These are phyloP conservation scores for Chiroxiphia lanceolata DNA, from an alignment of 2,797 vertebrate species.

Conservation along the genomic window DNA sequence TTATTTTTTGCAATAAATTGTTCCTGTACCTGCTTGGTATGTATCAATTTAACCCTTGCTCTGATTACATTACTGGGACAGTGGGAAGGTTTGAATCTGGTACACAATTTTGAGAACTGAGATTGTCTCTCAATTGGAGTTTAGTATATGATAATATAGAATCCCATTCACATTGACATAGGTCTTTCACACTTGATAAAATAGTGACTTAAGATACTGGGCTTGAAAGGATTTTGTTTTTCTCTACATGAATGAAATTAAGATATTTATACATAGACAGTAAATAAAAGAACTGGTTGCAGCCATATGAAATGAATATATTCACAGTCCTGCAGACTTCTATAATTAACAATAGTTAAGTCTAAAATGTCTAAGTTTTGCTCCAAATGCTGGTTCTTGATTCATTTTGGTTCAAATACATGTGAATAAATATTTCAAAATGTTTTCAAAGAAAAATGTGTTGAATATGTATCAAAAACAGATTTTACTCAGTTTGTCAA, in stretches of 20 bases:
- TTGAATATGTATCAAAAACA: slow-evolving; percentile 63
- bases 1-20: neutral
- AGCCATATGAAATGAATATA: neutral
- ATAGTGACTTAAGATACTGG: neutral
- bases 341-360: neutral
- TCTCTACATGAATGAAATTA: neutral
- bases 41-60: neutral
- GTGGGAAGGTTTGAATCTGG: neutral
- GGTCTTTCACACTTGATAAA: neutral
- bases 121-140: neutral
- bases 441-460: slow-evolving; percentile 35
- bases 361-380: neutral
- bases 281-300: neutral
- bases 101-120: neutral
- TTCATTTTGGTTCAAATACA: neutral
- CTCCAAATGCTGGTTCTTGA: neutral
- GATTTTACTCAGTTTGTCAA: slow-evolving; percentile 82
- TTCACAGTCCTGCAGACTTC: neutral
- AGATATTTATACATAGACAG: neutral
- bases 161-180: neutral
- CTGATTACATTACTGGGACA: neutral
- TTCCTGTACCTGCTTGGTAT: neutral
- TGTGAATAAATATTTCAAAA: neutral
- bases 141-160: neutral
- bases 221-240: neutral